These are phyloP conservation scores for Columba janthina DNA, from an alignment of 2,113 vertebrate species.

Conservation along the genomic window DNA sequence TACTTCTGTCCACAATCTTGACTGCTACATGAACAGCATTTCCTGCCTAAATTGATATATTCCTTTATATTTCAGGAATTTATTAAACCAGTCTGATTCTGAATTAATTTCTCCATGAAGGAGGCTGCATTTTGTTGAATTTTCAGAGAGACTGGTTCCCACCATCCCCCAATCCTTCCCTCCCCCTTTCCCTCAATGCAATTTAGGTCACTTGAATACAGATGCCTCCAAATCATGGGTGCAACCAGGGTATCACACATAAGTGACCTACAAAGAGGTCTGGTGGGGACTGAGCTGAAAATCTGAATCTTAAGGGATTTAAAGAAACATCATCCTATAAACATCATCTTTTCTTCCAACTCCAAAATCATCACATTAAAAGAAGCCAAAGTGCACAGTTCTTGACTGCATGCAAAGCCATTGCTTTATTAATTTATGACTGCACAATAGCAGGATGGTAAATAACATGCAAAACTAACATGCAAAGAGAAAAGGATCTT, in stretches of 20 bases:
- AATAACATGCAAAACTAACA: not conserved
- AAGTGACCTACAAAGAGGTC: slow-evolving; percentile 49
- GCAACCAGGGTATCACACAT: not conserved
- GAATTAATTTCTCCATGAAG: not conserved
- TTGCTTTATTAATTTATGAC: slow-evolving; percentile 57
- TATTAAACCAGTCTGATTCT: not conserved
- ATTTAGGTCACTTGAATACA: slow-evolving; percentile 53
- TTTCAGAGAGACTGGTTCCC: not conserved
- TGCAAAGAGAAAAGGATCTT: not conserved
- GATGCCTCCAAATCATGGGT: slow-evolving; percentile 25
- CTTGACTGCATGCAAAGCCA: not conserved
- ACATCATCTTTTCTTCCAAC: not conserved
- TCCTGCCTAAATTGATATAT: not conserved
- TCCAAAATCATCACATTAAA: not conserved
- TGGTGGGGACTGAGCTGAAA: not conserved
- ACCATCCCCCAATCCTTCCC: not conserved
- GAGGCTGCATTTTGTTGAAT: not conserved
- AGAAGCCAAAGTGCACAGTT: slow-evolving; percentile 9
- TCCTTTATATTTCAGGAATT: not conserved
- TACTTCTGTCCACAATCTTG: not conserved
- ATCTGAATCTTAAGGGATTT: slow-evolving; percentile 2
- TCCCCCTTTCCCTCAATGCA: not conserved
- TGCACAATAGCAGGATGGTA: slow-evolving; percentile 21
- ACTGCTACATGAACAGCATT: not conserved
- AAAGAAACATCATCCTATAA: slow-evolving; percentile 28